A percentile compares a stretch with the other conserved stretches of the same genome.
These are phyloP conservation scores for Chrysocyon brachyurus DNA, from an alignment of 2,797 vertebrate genomes.

Conservation along the genomic window DNA sequence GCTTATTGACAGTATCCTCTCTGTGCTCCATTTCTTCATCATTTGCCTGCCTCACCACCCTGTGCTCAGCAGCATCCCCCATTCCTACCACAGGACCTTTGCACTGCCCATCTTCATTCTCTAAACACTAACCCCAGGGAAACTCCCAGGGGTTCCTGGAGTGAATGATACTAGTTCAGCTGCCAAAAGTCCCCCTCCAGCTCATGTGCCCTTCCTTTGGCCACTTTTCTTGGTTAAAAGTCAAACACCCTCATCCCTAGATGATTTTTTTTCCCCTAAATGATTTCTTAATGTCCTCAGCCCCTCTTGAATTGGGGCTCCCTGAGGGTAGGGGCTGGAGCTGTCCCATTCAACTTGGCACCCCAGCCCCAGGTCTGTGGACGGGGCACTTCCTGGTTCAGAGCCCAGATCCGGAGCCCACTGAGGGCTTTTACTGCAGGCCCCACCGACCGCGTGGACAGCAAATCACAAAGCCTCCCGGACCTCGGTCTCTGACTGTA, in stretches of 20 bases:
- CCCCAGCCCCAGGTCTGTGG: not conserved
- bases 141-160: not conserved
- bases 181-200: not conserved
- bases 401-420: not conserved
- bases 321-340: not conserved
- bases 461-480: not conserved
- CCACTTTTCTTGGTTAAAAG: not conserved
- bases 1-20: too few relatives aligned
- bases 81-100: not conserved
- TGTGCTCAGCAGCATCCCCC: not conserved
- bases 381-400: not conserved
- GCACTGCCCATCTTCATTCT: accelerated
- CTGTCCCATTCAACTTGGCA: not conserved
- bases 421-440: accelerated
- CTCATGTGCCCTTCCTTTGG: not conserved
- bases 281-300: not conserved
- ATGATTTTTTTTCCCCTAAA: not conserved
- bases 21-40: too few relatives aligned
- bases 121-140: not conserved
- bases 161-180: not conserved
- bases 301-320: not conserved
- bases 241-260: not conserved
- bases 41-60: not conserved
- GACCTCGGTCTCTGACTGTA: not conserved
- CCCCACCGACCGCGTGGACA: accelerated